Conservation (phyloP, 2,888 invertebrate species). For the Apomyelois bistriatella region DNA sequence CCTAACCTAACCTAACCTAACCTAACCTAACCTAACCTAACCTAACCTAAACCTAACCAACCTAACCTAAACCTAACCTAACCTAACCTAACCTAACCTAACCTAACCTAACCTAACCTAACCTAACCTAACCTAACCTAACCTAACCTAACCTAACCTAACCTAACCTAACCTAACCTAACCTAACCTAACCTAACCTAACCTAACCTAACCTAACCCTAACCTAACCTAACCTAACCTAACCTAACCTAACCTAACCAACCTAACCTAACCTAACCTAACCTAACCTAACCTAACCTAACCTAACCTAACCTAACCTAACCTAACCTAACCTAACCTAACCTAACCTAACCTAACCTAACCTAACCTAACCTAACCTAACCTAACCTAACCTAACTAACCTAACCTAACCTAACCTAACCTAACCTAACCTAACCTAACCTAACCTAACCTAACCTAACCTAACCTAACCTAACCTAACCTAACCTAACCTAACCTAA, state of each 20-base stretch:
- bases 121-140: conserved; percentile 3
- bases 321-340: conserved; percentile 14
- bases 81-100: conserved; percentile 3
- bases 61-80: conserved; percentile 3
- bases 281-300: conserved; percentile 3
- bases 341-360: conserved; percentile 11
- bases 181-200: conserved; percentile 3
- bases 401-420: conserved; percentile 33
- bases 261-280: conserved; percentile 3
- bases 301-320: conserved; percentile 3
- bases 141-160: conserved; percentile 3
- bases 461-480: conserved; percentile 19
- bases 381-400: conserved; percentile 33
- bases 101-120: conserved; percentile 3
- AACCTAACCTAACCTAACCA: neutral
- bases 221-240: conserved; percentile 3
- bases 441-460: conserved; percentile 31
- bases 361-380: conserved; percentile 15
- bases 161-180: conserved; percentile 3
- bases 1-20: conserved; percentile 3
- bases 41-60: neutral
- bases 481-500: conserved; percentile 31
- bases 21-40: conserved; percentile 3
- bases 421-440: conserved; percentile 33
- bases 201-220: conserved; percentile 1